These are phyloP conservation scores for Cephonodes hylas DNA, from an alignment of 2,888 invertebrate species.

Conservation along the genomic window DNA sequence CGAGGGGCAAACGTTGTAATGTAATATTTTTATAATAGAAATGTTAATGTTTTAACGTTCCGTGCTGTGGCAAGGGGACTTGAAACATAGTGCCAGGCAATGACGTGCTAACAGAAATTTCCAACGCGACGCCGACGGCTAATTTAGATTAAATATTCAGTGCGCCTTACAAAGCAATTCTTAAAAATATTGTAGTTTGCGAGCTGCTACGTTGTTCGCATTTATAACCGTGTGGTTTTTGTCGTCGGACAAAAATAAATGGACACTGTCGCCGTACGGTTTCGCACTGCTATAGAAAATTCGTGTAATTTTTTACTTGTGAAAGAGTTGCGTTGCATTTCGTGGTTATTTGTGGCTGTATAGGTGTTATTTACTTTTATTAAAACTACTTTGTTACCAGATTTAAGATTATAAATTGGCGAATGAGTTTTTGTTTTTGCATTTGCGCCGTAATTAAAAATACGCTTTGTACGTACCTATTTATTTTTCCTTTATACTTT, in stretches of 20 bases:
- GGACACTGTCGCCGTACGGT: conserved; percentile 51
- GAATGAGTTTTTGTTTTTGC: not conserved
- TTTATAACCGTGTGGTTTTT: conserved; percentile 57
- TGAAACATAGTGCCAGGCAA: conserved; percentile 5
- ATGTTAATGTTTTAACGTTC: not conserved
- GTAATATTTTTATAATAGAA: not conserved
- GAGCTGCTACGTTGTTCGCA: conserved; percentile 49
- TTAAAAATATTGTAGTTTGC: conserved; percentile 37
- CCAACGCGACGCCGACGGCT: conserved; percentile 24
- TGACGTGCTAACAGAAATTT: conserved; percentile 22
- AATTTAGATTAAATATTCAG: conserved; percentile 49
- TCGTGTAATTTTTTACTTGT: conserved; percentile 35
- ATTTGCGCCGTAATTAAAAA: not conserved
- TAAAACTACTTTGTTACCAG: not conserved
- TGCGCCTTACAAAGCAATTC: conserved; percentile 36
- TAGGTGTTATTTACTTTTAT: not conserved
- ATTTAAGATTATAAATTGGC: not conserved
- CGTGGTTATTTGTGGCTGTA: not conserved
- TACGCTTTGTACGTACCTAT: too few relatives aligned
- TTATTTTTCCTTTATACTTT: too few relatives aligned
- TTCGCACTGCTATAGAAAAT: conserved; percentile 22
- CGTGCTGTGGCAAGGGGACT: not conserved
- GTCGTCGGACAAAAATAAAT: conserved; percentile 54
- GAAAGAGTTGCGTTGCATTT: conserved; percentile 16
- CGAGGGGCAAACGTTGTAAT: conserved; percentile 28